These are phyloP conservation scores for Luperina nickerlii DNA, from an alignment of 2,888 invertebrate species.

Conservation along the genomic window DNA sequence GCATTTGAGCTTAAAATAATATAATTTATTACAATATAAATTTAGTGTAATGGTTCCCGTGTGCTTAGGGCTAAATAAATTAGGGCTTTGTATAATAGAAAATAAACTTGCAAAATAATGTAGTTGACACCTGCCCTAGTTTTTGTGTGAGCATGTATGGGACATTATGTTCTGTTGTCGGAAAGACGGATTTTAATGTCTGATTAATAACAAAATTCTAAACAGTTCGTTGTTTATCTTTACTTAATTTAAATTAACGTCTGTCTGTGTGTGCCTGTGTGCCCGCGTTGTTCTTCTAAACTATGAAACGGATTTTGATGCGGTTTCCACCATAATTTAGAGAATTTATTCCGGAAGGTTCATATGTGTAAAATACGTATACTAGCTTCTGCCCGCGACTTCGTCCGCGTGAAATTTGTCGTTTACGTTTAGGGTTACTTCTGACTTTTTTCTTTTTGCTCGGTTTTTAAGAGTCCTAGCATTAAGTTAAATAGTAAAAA, in stretches of 20 bases:
- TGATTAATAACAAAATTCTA: neutral
- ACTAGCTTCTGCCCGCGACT: no score
- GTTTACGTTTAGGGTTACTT: neutral
- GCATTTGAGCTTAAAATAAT: slow-evolving; percentile 62
- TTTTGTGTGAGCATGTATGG: slow-evolving; percentile 1
- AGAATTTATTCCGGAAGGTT: neutral
- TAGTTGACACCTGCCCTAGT: slow-evolving; percentile 38
- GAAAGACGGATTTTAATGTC: no score
- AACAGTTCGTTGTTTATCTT: neutral
- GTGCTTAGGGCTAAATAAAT: slow-evolving; percentile 7
- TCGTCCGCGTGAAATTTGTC: neutral
- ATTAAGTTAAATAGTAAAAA: neutral
- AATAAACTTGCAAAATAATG: slow-evolving; percentile 23
- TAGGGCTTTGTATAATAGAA: slow-evolving; percentile 22
- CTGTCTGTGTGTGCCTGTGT: neutral
- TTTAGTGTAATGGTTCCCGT: slow-evolving; percentile 39
- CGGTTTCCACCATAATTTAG: neutral
- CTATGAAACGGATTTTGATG: neutral
- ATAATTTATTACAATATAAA: slow-evolving; percentile 55
- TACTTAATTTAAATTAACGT: neutral
- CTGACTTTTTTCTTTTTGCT: neutral
- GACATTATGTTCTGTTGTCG: neutral
- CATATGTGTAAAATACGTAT: no score
- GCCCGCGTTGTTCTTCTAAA: neutral
- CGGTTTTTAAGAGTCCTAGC: neutral